Base-by-base conservation (phyloP, 2,113 vertebrate species). In the Pipa parva region DNA sequence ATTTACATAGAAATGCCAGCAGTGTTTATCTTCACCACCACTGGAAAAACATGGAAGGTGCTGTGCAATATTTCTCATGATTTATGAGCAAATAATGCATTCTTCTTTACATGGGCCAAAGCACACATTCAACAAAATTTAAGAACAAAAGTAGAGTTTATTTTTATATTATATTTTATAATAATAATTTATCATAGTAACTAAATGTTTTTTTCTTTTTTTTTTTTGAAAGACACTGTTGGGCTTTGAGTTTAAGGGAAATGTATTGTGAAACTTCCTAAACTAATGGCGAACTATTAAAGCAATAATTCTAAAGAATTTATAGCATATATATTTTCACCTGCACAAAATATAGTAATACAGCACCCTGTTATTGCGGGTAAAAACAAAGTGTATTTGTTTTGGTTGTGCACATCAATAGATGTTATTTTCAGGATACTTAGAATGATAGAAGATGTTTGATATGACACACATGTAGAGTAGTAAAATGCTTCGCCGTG, bases 151-250 rank as follows among this genome's bases (percentile, higher is more conserved):
- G 39, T 39, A 70, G 66, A 70, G 66, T 70, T 70, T 70, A 70
- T 70, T 70, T 70, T 70, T 70, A 36, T 70, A 70, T 61, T 61
- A 20, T 61, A 70, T 70, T 70, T 70, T 70, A 24, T 70, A 70
- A 60, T 61, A 21, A 54, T 26, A 51, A 54, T 51, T 60, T 70
- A 22, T 61, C 25, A 31, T 61, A 54, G 29, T 22, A 54, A 61
- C 7, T n/a, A 18, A 59, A 27, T n/a, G n/a, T n/a, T n/a, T n/a
- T 25, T 22, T 52, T 36, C 21, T 58, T 58, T 56, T 58, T 36
- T 5, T n/a, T 42, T 36, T 20, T 22, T 22, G 18, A 12, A 33
- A 57, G 54, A 20, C n/a, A 33, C 1, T 57, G 11, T 11, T 33
- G 18, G 1, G 29, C 54, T 20, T 1, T 9, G 29, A 18, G 36